Evolutionary conservation across 30 jellyfish, hydroid and myxozoan species (phyloP), one percentile per base, ranked within the genome.

Genomic region (Hydractinia echinata): DNA sequence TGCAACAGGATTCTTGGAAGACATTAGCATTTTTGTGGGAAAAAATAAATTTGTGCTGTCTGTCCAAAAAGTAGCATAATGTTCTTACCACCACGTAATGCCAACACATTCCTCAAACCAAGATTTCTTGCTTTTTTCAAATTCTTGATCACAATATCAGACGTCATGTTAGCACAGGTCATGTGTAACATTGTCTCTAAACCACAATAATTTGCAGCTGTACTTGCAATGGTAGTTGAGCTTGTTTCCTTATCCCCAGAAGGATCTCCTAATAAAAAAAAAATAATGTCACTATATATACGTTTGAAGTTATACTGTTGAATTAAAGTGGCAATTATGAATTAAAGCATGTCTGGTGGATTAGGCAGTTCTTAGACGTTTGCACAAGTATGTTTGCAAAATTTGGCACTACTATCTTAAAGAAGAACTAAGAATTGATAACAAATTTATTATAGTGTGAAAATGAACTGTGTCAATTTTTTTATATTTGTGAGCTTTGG

Each of bases 221-320:
- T 92, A 62, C 96, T 87, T 14, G 98, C 98, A 66, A 92, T 92
- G 15, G 98, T 92, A 10, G 90, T 55, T 1, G 98, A 92, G 73
- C 98, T 92, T 49, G 98, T 92, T 73, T 92, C 98, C 56, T 92
- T 92, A 76, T 92, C 98, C 5, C 98, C 98, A 30, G 94, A 84
- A 5, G 98, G 98, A 82, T 92, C 98, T 21, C 98, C 98, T 77
- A 6, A 18, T 54, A 48, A 77, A 53, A 48, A 77, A 53, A 21
- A 11, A 72, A 72, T 10, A 49, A 66, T 13, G 76, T 4, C 48
- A 66, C 48, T 13, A 66, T 13, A 66, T 19, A 66, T 66, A 66
- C 48, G 49, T 19, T 13, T 60, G 4, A 66, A 66, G 49, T 19
- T 7, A 4, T 19, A 6, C 21, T 66, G 10, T 0, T 53, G 49